Evolutionary conservation across 2,888 invertebrate species (phyloP).

Genomic region (Amiota mariae): DNA sequence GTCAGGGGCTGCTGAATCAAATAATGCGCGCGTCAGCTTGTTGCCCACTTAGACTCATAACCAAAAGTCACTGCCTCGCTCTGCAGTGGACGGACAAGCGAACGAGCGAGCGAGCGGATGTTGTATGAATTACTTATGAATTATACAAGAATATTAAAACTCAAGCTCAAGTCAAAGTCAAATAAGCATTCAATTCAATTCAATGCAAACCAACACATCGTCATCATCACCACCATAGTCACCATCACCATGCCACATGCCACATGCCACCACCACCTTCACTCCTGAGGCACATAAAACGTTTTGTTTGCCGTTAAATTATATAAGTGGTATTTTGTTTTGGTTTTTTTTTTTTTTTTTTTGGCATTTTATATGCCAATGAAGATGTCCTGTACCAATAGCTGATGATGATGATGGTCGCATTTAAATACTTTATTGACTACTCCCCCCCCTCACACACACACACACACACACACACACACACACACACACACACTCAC

Average conservation of each 20-base stretch:
- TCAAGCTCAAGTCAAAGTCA: conserved; percentile 32
- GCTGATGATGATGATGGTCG: conserved; percentile 34
- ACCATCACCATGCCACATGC: not conserved
- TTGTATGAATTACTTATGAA: conserved; percentile 73
- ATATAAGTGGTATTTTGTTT: no score
- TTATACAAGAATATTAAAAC: conserved; percentile 70
- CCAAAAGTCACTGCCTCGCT: conserved; percentile 27
- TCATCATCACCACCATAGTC: not conserved
- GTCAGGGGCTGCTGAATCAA: not conserved
- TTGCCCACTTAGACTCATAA: conserved; percentile 70
- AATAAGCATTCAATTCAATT: not conserved
- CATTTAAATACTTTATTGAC: conserved; percentile 62
- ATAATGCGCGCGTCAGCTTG: conserved; percentile 71
- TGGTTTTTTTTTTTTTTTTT: conserved; percentile 42
- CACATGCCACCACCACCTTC: no score
- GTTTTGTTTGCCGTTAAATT: no score
- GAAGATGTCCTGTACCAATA: conserved; percentile 38
- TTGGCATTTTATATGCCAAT: conserved; percentile 56
- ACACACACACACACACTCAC: no score
- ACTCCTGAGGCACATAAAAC: no score
- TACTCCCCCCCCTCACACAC: conserved; percentile 28
- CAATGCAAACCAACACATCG: not conserved
- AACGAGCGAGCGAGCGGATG: conserved; percentile 55
- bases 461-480: no score
- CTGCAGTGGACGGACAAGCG: conserved; percentile 48